A percentile compares a stretch with the other conserved stretches of the same genome.
phyloP scores from a whole-genome alignment of 1,140 invertebrate species.

The Drosophila insularis region DNA sequence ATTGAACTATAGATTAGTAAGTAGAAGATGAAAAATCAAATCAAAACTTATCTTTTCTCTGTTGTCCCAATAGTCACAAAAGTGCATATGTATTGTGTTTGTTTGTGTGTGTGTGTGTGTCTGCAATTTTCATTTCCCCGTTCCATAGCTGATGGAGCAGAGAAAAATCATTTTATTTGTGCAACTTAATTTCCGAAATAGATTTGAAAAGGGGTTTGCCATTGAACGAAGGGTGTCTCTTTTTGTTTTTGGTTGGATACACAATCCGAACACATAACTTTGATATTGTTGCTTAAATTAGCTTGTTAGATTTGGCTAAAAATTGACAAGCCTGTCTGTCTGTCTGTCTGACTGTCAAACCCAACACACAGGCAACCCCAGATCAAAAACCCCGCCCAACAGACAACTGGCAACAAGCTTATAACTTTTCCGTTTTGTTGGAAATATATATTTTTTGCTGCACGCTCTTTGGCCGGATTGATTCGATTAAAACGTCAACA shows the following conservation, averaged over 20 bases:
- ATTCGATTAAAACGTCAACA: slow-evolving; percentile 80
- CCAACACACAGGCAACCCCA: slow-evolving; percentile 8
- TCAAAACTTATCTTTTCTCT: background rate
- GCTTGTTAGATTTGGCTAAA: slow-evolving; percentile 47
- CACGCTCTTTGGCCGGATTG: slow-evolving; percentile 58
- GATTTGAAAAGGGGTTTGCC: slow-evolving; percentile 16
- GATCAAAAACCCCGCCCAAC: slow-evolving; percentile 34
- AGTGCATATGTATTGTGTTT: background rate
- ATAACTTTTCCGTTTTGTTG: slow-evolving; percentile 46
- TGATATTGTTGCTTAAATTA: slow-evolving; percentile 63
- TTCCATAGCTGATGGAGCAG: slow-evolving; percentile 12
- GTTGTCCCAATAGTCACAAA: slow-evolving; percentile 1
- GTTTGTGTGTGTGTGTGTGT: slow-evolving; percentile 3
- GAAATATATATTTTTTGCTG: slow-evolving; percentile 32
- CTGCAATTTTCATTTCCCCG: slow-evolving; percentile 43
- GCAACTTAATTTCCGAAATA: slow-evolving; percentile 28
- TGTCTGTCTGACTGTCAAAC: background rate
- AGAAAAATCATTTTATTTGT: slow-evolving; percentile 51
- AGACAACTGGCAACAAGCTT: slow-evolving; percentile 66
- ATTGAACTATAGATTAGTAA: slow-evolving; percentile 3
- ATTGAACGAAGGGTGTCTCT: slow-evolving; percentile 11
- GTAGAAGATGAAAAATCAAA: background rate
- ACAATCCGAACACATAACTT: slow-evolving; percentile 46
- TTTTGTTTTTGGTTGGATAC: slow-evolving; percentile 8
- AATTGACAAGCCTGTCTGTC: slow-evolving; percentile 21